phyloP scores from a whole-genome alignment of 2,113 vertebrate species.

The Bos indicus region DNA sequence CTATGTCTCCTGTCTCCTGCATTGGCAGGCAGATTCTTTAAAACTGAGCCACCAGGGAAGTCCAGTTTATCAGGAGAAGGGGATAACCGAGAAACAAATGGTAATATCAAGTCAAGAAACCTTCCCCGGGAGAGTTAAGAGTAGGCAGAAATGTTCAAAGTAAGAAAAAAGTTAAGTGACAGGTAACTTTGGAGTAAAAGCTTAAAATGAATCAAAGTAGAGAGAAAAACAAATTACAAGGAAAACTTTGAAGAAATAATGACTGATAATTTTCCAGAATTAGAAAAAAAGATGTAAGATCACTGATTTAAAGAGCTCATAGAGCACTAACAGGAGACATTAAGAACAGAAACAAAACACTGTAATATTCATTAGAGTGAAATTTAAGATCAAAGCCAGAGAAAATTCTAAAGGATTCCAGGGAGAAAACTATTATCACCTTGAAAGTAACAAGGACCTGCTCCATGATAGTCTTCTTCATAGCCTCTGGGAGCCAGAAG shows the following conservation, averaged over 20 bases:
- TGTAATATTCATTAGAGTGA: not conserved
- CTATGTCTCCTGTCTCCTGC: not conserved
- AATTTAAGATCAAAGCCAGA: not conserved
- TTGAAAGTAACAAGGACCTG: not conserved
- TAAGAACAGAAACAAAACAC: not conserved
- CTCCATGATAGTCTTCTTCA: not conserved
- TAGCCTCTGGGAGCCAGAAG: not conserved
- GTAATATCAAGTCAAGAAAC: not conserved
- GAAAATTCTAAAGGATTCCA: conserved; percentile 2
- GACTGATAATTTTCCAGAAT: not conserved
- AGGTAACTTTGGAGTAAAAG: not conserved
- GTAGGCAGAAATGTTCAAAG: not conserved
- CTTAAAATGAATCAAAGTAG: not conserved
- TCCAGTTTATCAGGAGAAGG: not conserved
- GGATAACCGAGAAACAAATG: not conserved
- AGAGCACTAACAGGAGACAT: not conserved
- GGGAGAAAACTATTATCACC: not conserved
- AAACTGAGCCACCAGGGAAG: not conserved
- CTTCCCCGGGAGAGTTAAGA: not conserved
- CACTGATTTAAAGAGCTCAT: not conserved
- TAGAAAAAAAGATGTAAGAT: not conserved
- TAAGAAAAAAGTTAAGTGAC: not conserved
- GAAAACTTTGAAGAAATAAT: not conserved
- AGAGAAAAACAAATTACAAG: not conserved
- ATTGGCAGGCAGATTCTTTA: not conserved